Percentiles rank a stretch among this genome's conserved stretches.
phyloP scores from a whole-genome alignment of 2,888 invertebrate genomes.

The Allolobophora icterica region DNA sequence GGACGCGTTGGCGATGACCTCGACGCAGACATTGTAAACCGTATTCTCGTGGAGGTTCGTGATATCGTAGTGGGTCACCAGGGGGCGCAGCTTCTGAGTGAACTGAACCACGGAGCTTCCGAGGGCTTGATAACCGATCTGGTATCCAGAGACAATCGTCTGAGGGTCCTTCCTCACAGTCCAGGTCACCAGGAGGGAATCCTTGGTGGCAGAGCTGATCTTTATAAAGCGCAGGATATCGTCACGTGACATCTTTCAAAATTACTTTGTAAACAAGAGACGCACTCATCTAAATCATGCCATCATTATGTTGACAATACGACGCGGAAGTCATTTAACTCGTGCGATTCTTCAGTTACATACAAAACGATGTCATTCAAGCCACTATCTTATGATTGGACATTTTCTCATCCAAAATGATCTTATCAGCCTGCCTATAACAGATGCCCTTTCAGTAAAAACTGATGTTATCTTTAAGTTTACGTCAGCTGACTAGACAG shows the following conservation, averaged over 20 bases:
- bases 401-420: not conserved
- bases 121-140: conserved; percentile 47
- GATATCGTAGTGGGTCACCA: conserved; percentile 45
- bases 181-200: conserved; percentile 5
- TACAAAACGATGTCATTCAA: not conserved
- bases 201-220: conserved; percentile 14
- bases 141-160: not conserved
- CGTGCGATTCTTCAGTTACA: not conserved
- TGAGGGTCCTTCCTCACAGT: not conserved
- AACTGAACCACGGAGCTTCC: conserved; percentile 46
- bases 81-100: conserved; percentile 31
- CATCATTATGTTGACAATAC: not conserved
- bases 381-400: not conserved
- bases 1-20: not conserved
- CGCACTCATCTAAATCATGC: not conserved
- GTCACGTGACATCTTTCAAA: not conserved
- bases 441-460: not conserved
- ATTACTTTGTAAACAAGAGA: not conserved
- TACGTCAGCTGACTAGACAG: not conserved
- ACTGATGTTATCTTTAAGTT: not conserved
- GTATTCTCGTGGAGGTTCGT: conserved; percentile 49
- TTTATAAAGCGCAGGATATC: not conserved
- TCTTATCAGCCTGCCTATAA: not conserved
- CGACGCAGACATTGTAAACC: conserved; percentile 47
- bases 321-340: not conserved